Percentiles rank a stretch among this genome's conserved stretches.
These are phyloP conservation scores for Spodoptera picta DNA, from an alignment of 2,888 invertebrate genomes.

Conservation along the genomic window DNA sequence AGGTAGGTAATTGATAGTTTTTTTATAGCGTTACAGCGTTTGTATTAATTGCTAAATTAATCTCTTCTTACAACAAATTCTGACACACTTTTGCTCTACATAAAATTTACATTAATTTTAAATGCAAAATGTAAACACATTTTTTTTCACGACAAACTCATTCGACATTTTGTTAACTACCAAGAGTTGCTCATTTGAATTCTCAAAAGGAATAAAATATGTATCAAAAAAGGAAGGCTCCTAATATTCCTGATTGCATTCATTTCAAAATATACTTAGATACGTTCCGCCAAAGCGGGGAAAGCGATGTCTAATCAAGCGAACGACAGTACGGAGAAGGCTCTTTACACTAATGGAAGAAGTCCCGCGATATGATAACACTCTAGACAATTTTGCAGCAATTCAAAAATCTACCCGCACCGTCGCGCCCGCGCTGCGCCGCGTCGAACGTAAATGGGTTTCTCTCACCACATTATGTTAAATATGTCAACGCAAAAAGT, in stretches of 20 bases:
- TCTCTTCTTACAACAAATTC: no score
- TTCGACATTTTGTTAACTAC: no score
- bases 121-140: no score
- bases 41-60: no score
- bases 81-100: no score
- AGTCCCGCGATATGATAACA: constrained; percentile 62
- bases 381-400: constrained; percentile 61
- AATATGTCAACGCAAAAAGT: constrained; percentile 29
- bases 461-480: constrained; percentile 38
- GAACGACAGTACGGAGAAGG: constrained; percentile 57
- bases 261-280: constrained; percentile 46
- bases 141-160: no score
- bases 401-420: constrained; percentile 50
- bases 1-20: no score
- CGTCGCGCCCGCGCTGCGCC: constrained; percentile 18
- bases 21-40: no score
- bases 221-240: constrained; percentile 29
- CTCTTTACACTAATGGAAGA: constrained; percentile 65
- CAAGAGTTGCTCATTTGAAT: constrained; percentile 5
- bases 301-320: constrained; percentile 66
- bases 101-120: no score
- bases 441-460: constrained; percentile 39
- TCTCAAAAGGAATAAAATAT: constrained; percentile 20
- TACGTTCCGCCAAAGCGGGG: constrained; percentile 36
- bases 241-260: constrained; percentile 46